Base-by-base conservation (phyloP, 2,113 vertebrate species). In the Halichoeres trimaculatus region DNA sequence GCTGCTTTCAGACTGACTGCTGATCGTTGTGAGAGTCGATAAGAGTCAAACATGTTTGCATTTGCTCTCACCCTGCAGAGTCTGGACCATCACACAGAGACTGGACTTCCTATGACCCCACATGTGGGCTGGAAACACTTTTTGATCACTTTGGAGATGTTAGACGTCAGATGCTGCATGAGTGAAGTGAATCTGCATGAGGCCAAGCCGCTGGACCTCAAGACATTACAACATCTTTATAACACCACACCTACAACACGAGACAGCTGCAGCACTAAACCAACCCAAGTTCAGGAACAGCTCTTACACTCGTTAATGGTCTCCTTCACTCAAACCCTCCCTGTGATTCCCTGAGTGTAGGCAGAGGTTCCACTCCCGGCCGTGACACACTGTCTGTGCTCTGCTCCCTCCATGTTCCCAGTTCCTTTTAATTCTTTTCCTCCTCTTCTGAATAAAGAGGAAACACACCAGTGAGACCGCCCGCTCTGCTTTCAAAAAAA, bases 371-470 rank as follows among this genome's bases (percentile, higher is more conserved):
- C 23, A 60, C 71, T 78, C 63, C 71, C 38, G 81, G 81, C 79
- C 40, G 17, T 82, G 82, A 84, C 77, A 84, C 80, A 52, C 57
- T 56, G 62, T 81, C 67, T 83, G 62, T 36, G 24, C 79, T 63
- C 74, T 78, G 81, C 82, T 84, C 75, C 70, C 62, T 84, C 78
- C 67, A 53, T 81, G 80, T 78, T 85, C 51, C 2, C 20, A 74
- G 80, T 74, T 73, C 68, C 76, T 88, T 91, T 89, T 67, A 84
- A 75, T 85, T 74, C n/a, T 41, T 48, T 76, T 53, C 83, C 74
- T 80, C 69, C 83, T 76, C 11, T 23, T 79, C 70, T 85, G 82
- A 88, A 85, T 85, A 83, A 91, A 88, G 70, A 88, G 84, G 75
- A 77, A 88, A 84, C 69, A 79, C 75, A 83, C 65, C 74, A 87